Base-by-base conservation (phyloP, 37 sponge, comb jelly and placozoan species). In the Haliclona indistincta region DNA sequence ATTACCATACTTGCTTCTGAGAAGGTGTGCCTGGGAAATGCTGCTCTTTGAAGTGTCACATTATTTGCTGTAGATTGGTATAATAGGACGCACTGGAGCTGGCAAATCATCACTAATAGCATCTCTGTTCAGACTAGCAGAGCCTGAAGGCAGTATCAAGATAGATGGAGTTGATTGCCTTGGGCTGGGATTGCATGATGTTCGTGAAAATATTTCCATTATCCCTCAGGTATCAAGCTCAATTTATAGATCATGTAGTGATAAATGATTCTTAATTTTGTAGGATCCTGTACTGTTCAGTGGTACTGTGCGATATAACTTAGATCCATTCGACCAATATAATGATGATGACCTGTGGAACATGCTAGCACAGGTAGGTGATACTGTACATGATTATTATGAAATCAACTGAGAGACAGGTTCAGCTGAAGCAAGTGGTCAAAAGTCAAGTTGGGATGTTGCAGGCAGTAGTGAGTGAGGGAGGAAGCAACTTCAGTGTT, bases 31-130 rank as follows among this genome's bases (percentile, higher is more conserved):
- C n/a, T n/a, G n/a, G n/a, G n/a, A n/a, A n/a, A n/a, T n/a, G n/a
- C n/a, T n/a, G n/a, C n/a, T n/a, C n/a, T n/a, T n/a, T n/a, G n/a
- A n/a, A n/a, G n/a, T n/a, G n/a, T n/a, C n/a, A n/a, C n/a, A n/a
- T n/a, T n/a, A n/a, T n/a, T n/a, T n/a, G n/a, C 60, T 20, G 11
- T 58, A 92, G 93, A 63, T 95, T 67, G 96, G 96, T 26, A 85
- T 95, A 67, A 90, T 96, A 1, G 96, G 96, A 38, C 73, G 96
- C 1, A 96, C 96, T 49, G 96, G 96, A 33, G 96, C 96, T 56
- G 96, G 96, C 33, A 96, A 96, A 68, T 92, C 93, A 28, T 96
- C 96, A 0, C 71, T 96, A 20, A 65, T 85, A 43, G 64, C 89
- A 25, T 84, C 92, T 17, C 80, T 96, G 52, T 96, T 88, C 79